Percentiles rank a stretch among this genome's conserved stretches.
phyloP scores from a whole-genome alignment of 2,888 invertebrate genomes.

The Pocota personata region DNA sequence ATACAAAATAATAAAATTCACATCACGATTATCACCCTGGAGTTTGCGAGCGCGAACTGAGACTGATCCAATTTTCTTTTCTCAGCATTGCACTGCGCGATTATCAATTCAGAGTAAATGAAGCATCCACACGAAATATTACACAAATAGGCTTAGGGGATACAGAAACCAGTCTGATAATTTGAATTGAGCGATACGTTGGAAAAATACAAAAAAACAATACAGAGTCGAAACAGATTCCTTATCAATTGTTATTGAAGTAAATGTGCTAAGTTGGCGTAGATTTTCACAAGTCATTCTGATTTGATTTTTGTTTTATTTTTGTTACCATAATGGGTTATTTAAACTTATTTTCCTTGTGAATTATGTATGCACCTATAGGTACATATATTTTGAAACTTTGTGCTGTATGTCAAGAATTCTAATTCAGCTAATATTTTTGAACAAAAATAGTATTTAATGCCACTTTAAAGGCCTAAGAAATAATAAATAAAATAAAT shows the following conservation, averaged over 20 bases:
- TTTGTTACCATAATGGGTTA: neutral
- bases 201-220: neutral
- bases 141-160: constrained; percentile 6
- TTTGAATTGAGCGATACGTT: neutral
- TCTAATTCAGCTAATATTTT: no score
- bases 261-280: constrained; percentile 12
- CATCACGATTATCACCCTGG: constrained; percentile 11
- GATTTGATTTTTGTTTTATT: constrained; percentile 1
- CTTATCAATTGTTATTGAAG: constrained; percentile 25
- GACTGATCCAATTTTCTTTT: neutral
- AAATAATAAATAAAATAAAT: no score
- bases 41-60: constrained; percentile 1
- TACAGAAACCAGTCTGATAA: constrained; percentile 9
- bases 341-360: neutral
- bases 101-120: neutral
- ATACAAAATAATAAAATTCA: constrained; percentile 4
- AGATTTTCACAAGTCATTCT: constrained; percentile 5
- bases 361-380: neutral
- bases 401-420: no score
- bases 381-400: no score
- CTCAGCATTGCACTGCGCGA: neutral
- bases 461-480: no score
- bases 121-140: neutral
- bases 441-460: no score
- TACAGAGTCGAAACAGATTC: neutral